These are phyloP conservation scores for Trissonchulus sp. DNA, from an alignment of 2,888 invertebrate species.

Conservation along the genomic window DNA sequence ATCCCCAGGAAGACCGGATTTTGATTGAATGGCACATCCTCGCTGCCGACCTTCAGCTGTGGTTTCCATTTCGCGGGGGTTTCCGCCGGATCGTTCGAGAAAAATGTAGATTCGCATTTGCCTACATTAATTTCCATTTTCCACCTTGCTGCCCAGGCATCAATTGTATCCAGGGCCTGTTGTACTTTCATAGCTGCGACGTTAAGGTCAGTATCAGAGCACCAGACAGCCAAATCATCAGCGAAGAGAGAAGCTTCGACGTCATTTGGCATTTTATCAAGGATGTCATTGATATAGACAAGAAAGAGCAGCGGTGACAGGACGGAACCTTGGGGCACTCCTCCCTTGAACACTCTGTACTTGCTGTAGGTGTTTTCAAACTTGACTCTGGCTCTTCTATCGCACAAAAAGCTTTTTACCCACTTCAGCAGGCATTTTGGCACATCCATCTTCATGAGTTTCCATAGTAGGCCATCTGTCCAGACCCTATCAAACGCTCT, in stretches of 20 bases:
- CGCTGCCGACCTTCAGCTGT: neutral
- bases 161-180: neutral
- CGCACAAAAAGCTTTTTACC: constrained; percentile 9
- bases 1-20: constrained; percentile 6
- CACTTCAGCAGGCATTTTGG: neutral
- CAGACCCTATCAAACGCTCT: neutral
- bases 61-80: neutral
- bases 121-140: too few species aligned
- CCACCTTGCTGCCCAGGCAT: neutral
- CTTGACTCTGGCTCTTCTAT: neutral
- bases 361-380: neutral
- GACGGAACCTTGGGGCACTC: neutral
- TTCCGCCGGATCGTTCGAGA: neutral
- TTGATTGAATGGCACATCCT: neutral
- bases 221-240: neutral
- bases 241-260: neutral
- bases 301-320: neutral
- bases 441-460: neutral
- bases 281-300: constrained; percentile 3
- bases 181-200: neutral
- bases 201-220: neutral
- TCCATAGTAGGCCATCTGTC: neutral
- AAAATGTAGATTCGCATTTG: neutral
- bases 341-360: neutral
- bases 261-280: neutral